A percentile compares a stretch with the other conserved stretches of the same genome.
Evolutionary conservation across 2,113 vertebrate genomes (phyloP).

Genomic region (Chaetorhynchus papuensis): DNA sequence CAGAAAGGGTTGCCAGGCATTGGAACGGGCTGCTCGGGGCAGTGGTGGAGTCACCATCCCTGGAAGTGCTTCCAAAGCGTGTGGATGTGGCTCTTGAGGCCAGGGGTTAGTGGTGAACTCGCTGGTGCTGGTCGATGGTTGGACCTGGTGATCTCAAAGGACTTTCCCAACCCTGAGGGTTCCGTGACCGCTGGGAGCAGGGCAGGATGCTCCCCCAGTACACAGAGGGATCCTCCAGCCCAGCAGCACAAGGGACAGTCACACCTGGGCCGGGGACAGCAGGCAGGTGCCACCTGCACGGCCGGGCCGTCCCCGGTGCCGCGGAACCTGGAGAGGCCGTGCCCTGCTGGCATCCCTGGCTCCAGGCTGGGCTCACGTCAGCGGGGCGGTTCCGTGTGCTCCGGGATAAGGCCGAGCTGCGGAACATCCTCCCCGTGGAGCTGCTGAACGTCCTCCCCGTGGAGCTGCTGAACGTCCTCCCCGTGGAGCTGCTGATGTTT

Average conservation of each 20-base stretch:
- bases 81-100: not conserved
- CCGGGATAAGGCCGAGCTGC: not conserved
- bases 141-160: not conserved
- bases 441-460: no score
- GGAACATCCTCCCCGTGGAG: not conserved
- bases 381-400: not conserved
- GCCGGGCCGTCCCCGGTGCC: fast-evolving
- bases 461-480: no score
- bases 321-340: fast-evolving
- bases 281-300: not conserved
- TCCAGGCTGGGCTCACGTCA: not conserved
- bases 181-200: not conserved
- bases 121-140: not conserved
- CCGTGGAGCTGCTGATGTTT: not conserved
- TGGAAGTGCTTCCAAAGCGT: not conserved
- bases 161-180: not conserved
- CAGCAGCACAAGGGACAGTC: not conserved
- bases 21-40: not conserved
- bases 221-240: fast-evolving
- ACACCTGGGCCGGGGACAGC: not conserved
- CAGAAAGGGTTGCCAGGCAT: not conserved
- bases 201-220: not conserved
- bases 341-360: not conserved
- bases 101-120: not conserved
- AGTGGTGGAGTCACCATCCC: not conserved